Conservation (phyloP, 2,888 invertebrate genomes). For the Standfussiana lucernea region DNA sequence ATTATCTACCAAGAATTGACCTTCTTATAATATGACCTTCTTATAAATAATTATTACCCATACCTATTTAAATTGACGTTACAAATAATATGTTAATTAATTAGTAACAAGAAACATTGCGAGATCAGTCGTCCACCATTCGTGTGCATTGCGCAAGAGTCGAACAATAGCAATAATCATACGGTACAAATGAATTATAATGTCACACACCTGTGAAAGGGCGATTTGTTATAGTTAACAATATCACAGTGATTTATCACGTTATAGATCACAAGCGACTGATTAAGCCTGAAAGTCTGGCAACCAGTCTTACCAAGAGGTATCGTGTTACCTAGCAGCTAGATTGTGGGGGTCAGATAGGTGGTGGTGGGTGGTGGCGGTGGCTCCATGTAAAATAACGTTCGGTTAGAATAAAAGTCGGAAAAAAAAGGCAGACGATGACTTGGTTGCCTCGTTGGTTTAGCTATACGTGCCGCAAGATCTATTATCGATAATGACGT, state of each 20-base stretch:
- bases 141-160: conserved; percentile 70
- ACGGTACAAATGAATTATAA: conserved; percentile 56
- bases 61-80: conserved; percentile 18
- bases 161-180: conserved; percentile 69
- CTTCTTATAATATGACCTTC: too few relatives aligned
- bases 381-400: neutral
- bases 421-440: neutral
- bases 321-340: neutral
- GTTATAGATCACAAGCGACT: neutral
- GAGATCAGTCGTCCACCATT: conserved; percentile 61
- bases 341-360: neutral
- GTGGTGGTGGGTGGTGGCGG: too few relatives aligned
- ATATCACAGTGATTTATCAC: conserved; percentile 53
- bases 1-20: conserved; percentile 5
- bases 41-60: too few relatives aligned
- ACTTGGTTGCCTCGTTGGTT: neutral
- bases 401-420: neutral
- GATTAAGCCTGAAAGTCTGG: neutral
- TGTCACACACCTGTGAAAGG: conserved; percentile 65
- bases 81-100: conserved; percentile 76
- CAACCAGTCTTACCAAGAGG: neutral
- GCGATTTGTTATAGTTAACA: conserved; percentile 52
- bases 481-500: too few relatives aligned
- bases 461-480: too few relatives aligned
- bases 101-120: conserved; percentile 71